These are phyloP conservation scores for Bradysia coprophila DNA, from an alignment of 1,140 invertebrate genomes.

Conservation along the genomic window DNA sequence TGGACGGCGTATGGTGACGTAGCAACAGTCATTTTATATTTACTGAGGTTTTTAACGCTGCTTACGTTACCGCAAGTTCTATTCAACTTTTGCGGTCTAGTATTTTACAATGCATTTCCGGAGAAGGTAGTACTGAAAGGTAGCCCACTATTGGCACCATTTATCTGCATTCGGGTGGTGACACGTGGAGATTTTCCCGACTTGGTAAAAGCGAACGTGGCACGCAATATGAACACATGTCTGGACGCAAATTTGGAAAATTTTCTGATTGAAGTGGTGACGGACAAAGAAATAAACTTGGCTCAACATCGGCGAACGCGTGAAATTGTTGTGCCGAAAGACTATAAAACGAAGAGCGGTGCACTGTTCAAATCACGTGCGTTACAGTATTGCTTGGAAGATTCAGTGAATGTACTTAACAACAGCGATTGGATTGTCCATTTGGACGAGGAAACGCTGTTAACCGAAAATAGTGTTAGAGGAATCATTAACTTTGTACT, in stretches of 20 bases:
- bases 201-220: conserved; percentile 76
- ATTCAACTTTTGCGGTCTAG: conserved; percentile 80
- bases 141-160: conserved; percentile 79
- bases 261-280: conserved; percentile 94
- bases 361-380: conserved; percentile 91
- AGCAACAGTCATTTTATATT: conserved; percentile 53
- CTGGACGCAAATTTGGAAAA: conserved; percentile 82
- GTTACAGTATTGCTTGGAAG: conserved; percentile 89
- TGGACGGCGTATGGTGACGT: conserved; percentile 61
- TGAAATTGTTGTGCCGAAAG: conserved; percentile 72
- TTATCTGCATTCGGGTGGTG: conserved; percentile 88
- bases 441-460: conserved; percentile 89
- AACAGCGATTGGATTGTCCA: conserved; percentile 96
- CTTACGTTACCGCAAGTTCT: conserved; percentile 77
- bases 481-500: conserved; percentile 93
- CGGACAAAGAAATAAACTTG: conserved; percentile 71
- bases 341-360: conserved; percentile 74
- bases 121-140: conserved; percentile 80
- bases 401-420: conserved; percentile 66
- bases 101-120: conserved; percentile 88
- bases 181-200: conserved; percentile 90
- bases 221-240: conserved; percentile 77
- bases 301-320: conserved; percentile 49
- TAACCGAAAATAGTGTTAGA: conserved; percentile 78
- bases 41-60: conserved; percentile 63